Conservation (phyloP, 2,888 invertebrate genomes). For the Andricus curvator region DNA sequence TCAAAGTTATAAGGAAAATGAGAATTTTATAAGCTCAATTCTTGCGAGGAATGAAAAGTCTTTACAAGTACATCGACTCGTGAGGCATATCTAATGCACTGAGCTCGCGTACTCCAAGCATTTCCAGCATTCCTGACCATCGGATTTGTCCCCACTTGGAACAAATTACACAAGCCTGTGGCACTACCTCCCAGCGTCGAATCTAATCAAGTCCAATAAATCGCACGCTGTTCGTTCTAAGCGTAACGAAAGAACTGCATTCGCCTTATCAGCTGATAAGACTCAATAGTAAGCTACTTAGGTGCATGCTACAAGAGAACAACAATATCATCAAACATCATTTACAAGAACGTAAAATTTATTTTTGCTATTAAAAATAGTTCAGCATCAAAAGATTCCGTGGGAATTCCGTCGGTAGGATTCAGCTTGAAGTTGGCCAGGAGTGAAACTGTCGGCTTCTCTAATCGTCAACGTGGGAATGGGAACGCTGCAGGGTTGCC, state of each 20-base stretch:
- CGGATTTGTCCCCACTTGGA: constrained; percentile 50
- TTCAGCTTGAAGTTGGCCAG: constrained; percentile 42
- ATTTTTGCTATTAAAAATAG: not conserved
- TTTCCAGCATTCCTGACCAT: constrained; percentile 55
- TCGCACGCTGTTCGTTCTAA: constrained; percentile 20
- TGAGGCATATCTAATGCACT: constrained; percentile 23
- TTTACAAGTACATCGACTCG: not conserved
- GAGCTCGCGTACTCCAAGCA: constrained; percentile 46
- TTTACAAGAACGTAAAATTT: too few species aligned
- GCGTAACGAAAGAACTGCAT: constrained; percentile 25
- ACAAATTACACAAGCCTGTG: constrained; percentile 24
- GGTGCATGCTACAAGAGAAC: constrained; percentile 2
- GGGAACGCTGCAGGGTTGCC: constrained; percentile 24
- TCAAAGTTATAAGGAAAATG: not conserved
- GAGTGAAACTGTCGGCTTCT: constrained; percentile 46
- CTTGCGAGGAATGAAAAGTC: constrained; percentile 5
- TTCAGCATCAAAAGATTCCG: constrained; percentile 14
- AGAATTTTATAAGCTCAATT: not conserved
- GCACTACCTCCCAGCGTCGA: constrained; percentile 34
- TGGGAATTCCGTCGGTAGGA: constrained; percentile 7
- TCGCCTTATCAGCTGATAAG: constrained; percentile 28
- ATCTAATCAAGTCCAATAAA: constrained; percentile 49
- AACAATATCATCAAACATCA: not conserved
- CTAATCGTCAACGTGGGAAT: constrained; percentile 44
- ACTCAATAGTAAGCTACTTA: not conserved